phyloP scores from a whole-genome alignment of 2,888 invertebrate species.

The Lepidocyrtoides sp. region DNA sequence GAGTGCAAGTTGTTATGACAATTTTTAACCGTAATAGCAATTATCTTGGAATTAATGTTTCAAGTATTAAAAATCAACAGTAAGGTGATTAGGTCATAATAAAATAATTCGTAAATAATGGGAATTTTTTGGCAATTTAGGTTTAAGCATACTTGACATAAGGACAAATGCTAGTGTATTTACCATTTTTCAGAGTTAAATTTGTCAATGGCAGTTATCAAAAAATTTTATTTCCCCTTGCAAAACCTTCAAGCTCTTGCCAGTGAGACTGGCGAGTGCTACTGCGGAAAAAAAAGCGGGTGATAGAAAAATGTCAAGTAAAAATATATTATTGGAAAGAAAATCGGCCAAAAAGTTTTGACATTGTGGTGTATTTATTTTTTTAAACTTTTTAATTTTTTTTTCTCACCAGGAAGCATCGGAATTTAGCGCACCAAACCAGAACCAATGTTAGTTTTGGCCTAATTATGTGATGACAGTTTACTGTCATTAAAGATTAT shows the following conservation, averaged over 20 bases:
- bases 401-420: slow-evolving; percentile 19
- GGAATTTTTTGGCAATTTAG: not conserved
- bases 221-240: too few species aligned
- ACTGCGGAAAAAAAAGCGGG: not conserved
- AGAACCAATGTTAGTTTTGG: slow-evolving; percentile 44
- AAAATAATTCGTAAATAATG: not conserved
- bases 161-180: too few species aligned
- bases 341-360: slow-evolving; percentile 20
- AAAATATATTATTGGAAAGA: slow-evolving; percentile 3
- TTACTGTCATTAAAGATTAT: slow-evolving; percentile 36
- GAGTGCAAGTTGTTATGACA: too few species aligned
- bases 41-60: not conserved
- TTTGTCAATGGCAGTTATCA: too few species aligned
- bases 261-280: not conserved
- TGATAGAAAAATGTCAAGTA: not conserved
- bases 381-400: slow-evolving; percentile 4
- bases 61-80: too few species aligned
- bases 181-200: too few species aligned
- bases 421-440: slow-evolving; percentile 51
- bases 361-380: not conserved
- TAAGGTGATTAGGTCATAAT: not conserved
- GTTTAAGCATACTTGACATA: not conserved
- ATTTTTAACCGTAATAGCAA: too few species aligned
- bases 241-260: not conserved
- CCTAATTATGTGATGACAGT: slow-evolving; percentile 41